A percentile compares a stretch with the other conserved stretches of the same genome.
These are phyloP conservation scores for Rana temporaria DNA, from an alignment of 2,113 vertebrate genomes.

Conservation along the genomic window DNA sequence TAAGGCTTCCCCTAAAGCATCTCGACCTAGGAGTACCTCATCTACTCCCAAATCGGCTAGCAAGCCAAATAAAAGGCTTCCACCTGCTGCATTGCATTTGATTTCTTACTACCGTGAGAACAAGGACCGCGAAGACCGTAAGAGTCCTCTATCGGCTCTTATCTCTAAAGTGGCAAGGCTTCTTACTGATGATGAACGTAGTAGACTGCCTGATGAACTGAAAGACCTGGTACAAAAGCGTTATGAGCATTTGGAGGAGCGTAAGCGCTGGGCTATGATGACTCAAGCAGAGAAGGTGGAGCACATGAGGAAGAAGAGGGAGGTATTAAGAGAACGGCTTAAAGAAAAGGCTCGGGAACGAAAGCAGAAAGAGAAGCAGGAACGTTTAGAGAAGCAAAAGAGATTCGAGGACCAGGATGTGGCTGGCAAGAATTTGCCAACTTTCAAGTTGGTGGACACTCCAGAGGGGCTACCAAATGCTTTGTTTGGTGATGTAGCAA, in stretches of 20 bases:
- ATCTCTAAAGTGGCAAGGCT: conserved; percentile 90
- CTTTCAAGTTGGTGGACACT: conserved; percentile 90
- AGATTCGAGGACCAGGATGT: conserved; percentile 94
- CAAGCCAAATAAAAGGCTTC: conserved; percentile 89
- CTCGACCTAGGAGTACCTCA: conserved; percentile 76
- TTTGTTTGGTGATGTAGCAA: conserved; percentile 91
- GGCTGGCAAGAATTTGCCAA: conserved; percentile 79
- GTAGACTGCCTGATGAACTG: conserved; percentile 89
- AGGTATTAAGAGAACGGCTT: conserved; percentile 86
- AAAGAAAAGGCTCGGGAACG: conserved; percentile 90
- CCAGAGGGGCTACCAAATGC: conserved; percentile 94
- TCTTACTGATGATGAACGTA: conserved; percentile 86
- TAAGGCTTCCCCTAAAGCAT: conserved; percentile 81
- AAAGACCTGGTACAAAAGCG: conserved; percentile 87
- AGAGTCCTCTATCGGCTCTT: conserved; percentile 86
- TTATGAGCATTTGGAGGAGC: conserved; percentile 90
- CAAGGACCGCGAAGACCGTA: conserved; percentile 92
- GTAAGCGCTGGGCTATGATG: conserved; percentile 90
- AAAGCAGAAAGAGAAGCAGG: conserved; percentile 87
- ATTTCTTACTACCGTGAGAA: conserved; percentile 94
- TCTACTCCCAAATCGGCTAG: conserved; percentile 74
- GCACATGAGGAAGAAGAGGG: conserved; percentile 85
- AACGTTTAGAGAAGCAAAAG: conserved; percentile 86
- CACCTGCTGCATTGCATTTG: conserved; percentile 90
- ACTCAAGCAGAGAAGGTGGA: conserved; percentile 89